A percentile compares a stretch with the other conserved stretches of the same genome.
Evolutionary conservation across 2,888 invertebrate species (phyloP).

Genomic region (Dryococelus australis): DNA sequence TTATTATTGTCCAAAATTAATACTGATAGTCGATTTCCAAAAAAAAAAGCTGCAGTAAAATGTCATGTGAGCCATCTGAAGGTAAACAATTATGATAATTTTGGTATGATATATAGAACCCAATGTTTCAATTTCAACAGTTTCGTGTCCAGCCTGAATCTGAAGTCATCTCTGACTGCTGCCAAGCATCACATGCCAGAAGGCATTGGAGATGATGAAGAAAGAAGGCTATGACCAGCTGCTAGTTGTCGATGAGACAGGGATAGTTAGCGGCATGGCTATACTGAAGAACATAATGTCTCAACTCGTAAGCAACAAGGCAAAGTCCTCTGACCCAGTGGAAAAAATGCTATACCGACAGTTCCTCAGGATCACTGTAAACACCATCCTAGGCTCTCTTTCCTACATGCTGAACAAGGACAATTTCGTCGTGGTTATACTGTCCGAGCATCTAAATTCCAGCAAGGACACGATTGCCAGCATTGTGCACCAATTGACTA

Average conservation of each 20-base stretch:
- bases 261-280: slow-evolving; percentile 65
- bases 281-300: slow-evolving; percentile 74
- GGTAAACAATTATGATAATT: too few relatives aligned
- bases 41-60: too few relatives aligned
- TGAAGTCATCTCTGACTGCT: slow-evolving; percentile 66
- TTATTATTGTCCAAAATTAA: too few relatives aligned
- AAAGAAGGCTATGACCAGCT: slow-evolving; percentile 71
- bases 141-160: slow-evolving; percentile 60
- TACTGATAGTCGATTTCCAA: too few relatives aligned
- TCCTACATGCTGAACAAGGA: slow-evolving; percentile 84
- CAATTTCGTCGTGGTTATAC: slow-evolving; percentile 76
- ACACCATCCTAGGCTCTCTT: slow-evolving; percentile 74
- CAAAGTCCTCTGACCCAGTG: slow-evolving; percentile 68
- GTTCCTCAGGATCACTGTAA: slow-evolving; percentile 73
- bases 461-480: slow-evolving; percentile 53
- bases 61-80: too few relatives aligned
- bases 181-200: slow-evolving; percentile 67
- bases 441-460: slow-evolving; percentile 38
- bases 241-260: slow-evolving; percentile 59
- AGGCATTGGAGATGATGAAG: slow-evolving; percentile 75
- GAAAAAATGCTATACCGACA: slow-evolving; percentile 74
- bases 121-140: too few relatives aligned
- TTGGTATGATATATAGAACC: too few relatives aligned
- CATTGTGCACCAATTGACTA: slow-evolving; percentile 74
- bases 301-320: slow-evolving; percentile 69